A percentile compares a stretch with the other conserved stretches of the same genome.
These are phyloP conservation scores for Lepidotrigona ventralis DNA, from an alignment of 1,140 invertebrate species.

Conservation along the genomic window DNA sequence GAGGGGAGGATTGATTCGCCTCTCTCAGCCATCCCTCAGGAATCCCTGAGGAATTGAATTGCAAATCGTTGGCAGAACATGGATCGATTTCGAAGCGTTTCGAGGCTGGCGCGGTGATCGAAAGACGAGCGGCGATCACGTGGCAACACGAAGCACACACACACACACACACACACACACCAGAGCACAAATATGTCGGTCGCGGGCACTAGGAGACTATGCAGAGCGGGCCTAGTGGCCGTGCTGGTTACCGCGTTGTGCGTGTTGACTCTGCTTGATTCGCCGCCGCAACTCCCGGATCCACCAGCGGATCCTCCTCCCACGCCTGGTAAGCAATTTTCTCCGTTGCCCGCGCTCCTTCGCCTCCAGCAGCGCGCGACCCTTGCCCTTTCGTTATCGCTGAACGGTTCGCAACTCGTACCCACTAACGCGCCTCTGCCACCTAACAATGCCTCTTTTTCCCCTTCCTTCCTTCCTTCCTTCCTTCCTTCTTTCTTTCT, in stretches of 20 bases:
- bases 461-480: not conserved
- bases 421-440: slow-evolving; percentile 39
- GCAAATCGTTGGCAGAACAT: slow-evolving; percentile 33
- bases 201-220: slow-evolving; percentile 73
- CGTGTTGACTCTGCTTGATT: slow-evolving; percentile 74
- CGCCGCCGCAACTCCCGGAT: slow-evolving; percentile 76
- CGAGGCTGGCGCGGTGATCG: slow-evolving; percentile 9
- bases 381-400: slow-evolving; percentile 64
- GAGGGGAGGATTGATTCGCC: not conserved
- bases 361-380: slow-evolving; percentile 53
- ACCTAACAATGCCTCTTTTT: slow-evolving; percentile 34
- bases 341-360: slow-evolving; percentile 41
- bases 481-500: not conserved
- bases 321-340: slow-evolving; percentile 73
- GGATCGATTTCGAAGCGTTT: slow-evolving; percentile 4
- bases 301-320: slow-evolving; percentile 71
- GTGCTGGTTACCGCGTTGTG: slow-evolving; percentile 74
- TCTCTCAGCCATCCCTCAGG: not conserved
- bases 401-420: slow-evolving; percentile 48
- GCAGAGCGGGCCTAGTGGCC: slow-evolving; percentile 74
- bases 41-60: slow-evolving; percentile 37
- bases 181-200: slow-evolving; percentile 69
- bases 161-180: too few relatives aligned
- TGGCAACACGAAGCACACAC: slow-evolving; percentile 5
- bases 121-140: slow-evolving; percentile 11